Evolutionary conservation across 1,140 invertebrate genomes (phyloP).

Genomic region (Drosophila punjabiensis): DNA sequence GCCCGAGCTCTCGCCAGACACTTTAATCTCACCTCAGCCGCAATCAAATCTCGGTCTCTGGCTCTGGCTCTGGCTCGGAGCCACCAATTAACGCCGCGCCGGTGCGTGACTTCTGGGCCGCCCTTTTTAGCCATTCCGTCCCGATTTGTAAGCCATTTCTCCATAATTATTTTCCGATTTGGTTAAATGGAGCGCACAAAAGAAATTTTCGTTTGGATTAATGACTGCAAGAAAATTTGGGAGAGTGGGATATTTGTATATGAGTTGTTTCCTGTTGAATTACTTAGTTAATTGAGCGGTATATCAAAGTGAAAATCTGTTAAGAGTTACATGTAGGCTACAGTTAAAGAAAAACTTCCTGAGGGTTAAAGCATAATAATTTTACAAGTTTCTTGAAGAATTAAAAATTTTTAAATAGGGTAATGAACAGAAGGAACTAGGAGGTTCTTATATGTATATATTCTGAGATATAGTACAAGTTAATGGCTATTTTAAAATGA

Average conservation of each 20-base stretch:
- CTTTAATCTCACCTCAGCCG: constrained; percentile 63
- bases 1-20: constrained; percentile 57
- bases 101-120: constrained; percentile 50
- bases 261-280: constrained; percentile 75
- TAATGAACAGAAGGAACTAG: not conserved
- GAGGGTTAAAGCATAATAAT: not conserved
- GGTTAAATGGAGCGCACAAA: constrained; percentile 75
- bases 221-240: constrained; percentile 65
- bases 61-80: constrained; percentile 45
- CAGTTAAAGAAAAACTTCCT: constrained; percentile 7
- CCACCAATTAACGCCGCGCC: constrained; percentile 72
- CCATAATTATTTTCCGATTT: constrained; percentile 69
- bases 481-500: too few species aligned
- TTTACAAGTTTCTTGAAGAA: not conserved
- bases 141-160: constrained; percentile 68
- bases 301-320: constrained; percentile 62
- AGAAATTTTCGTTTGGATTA: constrained; percentile 66
- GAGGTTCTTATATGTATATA: too few species aligned
- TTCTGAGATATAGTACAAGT: not conserved
- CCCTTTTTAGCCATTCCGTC: constrained; percentile 55
- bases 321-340: constrained; percentile 18
- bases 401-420: too few species aligned
- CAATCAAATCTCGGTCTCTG: constrained; percentile 63
- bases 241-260: constrained; percentile 21
- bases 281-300: constrained; percentile 74